Base-by-base conservation (phyloP, 2,113 vertebrate species). In the Euleptes europaea region DNA sequence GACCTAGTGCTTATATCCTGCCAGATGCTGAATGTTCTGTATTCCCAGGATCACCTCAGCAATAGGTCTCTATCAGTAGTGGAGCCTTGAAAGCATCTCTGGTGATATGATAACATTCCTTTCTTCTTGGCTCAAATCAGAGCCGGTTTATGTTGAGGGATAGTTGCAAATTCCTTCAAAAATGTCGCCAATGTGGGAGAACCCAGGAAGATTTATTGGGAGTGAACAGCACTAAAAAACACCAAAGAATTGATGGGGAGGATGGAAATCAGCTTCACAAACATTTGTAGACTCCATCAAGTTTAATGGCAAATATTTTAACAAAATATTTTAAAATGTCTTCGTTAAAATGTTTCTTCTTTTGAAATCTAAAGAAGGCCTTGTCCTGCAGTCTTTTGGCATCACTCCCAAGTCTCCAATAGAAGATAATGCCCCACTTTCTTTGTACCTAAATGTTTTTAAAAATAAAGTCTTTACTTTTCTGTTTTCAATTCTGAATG, bases 151-250 rank as follows among this genome's bases (percentile, higher is more conserved):
- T 7, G 42, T 44, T 88, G 23, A 31, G 28, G 49, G 23, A 81
- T 86, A 47, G 42, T 13, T 63, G 47, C 57, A 90, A 84, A 84
- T 72, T 86, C 38, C 28, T 90, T 86, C 75, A 11, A 67, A 82
- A 65, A 26, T 35, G 79, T 81, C 67, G 85, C 84, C 78, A 89
- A 28, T 6, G 65, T 13, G 54, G 38, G 72, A 84, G 83, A 91
- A 54, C 14, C 49, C 83, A 85, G 42, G 80, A 87, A 89, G 70
- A 84, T n/a, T 80, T 89, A 57, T 80, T 90, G 83, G 79, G 78
- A 28, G 15, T 88, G 88, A 84, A 87, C 51, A 88, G 70, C 88
- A 84, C 6, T 65, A n/a, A 78, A n/a, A 78, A 72, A 47, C 47
- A 84, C 60, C 17, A 78, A 86, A 92, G 89, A 83, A 60, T n/a